Conservation (phyloP, 1,140 invertebrate species). For the Lasioglossum baleicum region DNA sequence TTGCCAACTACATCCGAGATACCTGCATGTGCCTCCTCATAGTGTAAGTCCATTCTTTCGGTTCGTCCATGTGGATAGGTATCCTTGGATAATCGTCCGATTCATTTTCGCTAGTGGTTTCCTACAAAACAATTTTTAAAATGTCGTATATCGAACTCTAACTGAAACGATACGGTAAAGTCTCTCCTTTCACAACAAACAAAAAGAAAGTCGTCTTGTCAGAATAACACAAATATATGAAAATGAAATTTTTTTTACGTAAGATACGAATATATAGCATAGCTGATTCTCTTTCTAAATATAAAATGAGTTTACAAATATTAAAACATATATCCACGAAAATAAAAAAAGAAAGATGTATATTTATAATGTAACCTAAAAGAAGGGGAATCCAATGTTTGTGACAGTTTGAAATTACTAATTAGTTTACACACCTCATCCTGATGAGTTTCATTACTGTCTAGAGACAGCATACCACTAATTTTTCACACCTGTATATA, state of each 20-base stretch:
- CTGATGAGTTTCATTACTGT: constrained; percentile 58
- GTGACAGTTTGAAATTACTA: not conserved
- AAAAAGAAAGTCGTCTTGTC: not conserved
- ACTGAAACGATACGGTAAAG: too few relatives aligned
- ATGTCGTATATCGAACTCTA: not conserved
- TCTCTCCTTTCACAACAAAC: too few relatives aligned
- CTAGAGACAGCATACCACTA: constrained; percentile 64
- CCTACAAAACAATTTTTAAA: constrained; percentile 53
- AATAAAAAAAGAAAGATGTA: not conserved
- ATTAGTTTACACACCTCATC: constrained; percentile 61
- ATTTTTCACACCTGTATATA: constrained; percentile 41
- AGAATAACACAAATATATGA: not conserved
- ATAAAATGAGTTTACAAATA: not conserved
- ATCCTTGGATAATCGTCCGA: constrained; percentile 63
- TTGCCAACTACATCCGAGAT: not conserved
- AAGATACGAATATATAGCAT: not conserved
- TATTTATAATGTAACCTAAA: constrained; percentile 25
- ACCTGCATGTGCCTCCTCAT: constrained; percentile 86
- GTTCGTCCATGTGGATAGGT: constrained; percentile 52
- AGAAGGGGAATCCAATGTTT: not conserved
- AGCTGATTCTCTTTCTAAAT: not conserved
- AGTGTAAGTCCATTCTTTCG: constrained; percentile 83
- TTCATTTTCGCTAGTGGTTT: constrained; percentile 55
- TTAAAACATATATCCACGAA: not conserved
- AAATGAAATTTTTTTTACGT: not conserved